Conservation (phyloP, 2,113 vertebrate species). For the Hyla sarda region DNA sequence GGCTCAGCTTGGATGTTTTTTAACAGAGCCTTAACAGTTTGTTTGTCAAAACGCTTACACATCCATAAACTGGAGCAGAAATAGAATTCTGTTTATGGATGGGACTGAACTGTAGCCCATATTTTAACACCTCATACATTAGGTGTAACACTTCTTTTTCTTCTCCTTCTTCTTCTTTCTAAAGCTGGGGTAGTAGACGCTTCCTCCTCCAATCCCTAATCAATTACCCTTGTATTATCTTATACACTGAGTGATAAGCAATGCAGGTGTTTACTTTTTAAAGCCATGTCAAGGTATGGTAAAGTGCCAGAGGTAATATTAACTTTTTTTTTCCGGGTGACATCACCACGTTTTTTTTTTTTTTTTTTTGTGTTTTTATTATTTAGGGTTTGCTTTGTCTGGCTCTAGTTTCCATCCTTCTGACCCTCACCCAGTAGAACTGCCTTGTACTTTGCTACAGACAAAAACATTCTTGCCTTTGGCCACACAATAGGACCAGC, state of each 20-base stretch:
- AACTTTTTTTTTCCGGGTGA: constrained; percentile 16
- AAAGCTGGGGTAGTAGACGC: constrained; percentile 37
- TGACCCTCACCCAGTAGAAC: constrained; percentile 54
- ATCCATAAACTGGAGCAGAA: constrained; percentile 32
- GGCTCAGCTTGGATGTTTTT: not conserved
- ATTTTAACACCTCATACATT: constrained; percentile 58
- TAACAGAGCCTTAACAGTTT: constrained; percentile 38
- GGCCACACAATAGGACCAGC: constrained; percentile 56
- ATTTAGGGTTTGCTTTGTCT: constrained; percentile 44
- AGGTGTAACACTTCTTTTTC: constrained; percentile 41
- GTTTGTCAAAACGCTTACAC: constrained; percentile 30
- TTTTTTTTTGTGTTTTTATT: not conserved
- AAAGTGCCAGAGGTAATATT: constrained; percentile 49
- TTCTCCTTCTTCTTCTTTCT: not conserved
- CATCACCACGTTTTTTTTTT: constrained; percentile 1
- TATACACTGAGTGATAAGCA: constrained; percentile 50
- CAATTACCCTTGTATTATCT: constrained; percentile 51
- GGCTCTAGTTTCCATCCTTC: constrained; percentile 44
- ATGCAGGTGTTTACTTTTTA: constrained; percentile 55
- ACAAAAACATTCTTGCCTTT: constrained; percentile 58
- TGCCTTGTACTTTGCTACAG: constrained; percentile 52
- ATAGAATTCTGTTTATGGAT: constrained; percentile 47
- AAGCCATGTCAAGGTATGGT: constrained; percentile 55
- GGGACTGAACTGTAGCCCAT: constrained; percentile 52
- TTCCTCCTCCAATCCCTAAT: constrained; percentile 46